Base-by-base conservation (phyloP, 2,113 vertebrate species). In the Andinoacara biseriatus region DNA sequence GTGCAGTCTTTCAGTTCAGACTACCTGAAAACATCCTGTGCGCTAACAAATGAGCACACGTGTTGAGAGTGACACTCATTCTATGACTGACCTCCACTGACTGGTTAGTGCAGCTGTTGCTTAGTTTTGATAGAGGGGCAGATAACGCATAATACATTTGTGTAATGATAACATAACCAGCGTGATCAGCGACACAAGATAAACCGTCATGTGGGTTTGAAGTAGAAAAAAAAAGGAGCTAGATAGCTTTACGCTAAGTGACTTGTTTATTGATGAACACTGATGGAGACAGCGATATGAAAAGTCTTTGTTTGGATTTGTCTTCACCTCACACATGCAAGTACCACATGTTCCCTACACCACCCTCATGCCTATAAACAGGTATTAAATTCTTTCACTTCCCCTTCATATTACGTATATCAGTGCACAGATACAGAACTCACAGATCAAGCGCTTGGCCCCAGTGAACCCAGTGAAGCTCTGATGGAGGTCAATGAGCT, bases 401-500 rank as follows among this genome's bases (percentile, higher is more conserved):
- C 75, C 76, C 80, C 65, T 58, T 80, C 76, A 75, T 87, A 86
- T 88, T 67, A n/a, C 57, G 7, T 33, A 52, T 58, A 61, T 79
- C 83, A 22, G 74, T 78, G 33, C 18, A 67, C 69, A 85, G 84
- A 86, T 76, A 58, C 76, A 54, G 26, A 81, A 82, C 80, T 29
- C 60, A 69, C 67, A 57, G 40, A 81, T 87, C 72, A 59, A 85
- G 65, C 87, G 74, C 67, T 84, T 84, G 87, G 80, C 92, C 84
- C 63, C 15, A 13, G 65, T 94, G 93, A 95, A 95, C 94, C 89
- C 82, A 69, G 76, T 26, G 63, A 87, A 90, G 84, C 84, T 82
- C 86, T 89, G 86, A 76, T 62, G 35, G 87, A 93, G 94, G 93
- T 95, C 93, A 95, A 46, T 87, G 88, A 81, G 82, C 87, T 88